Evolutionary conservation across 2,888 invertebrate genomes (phyloP).

Genomic region (Portevinia maculata): DNA sequence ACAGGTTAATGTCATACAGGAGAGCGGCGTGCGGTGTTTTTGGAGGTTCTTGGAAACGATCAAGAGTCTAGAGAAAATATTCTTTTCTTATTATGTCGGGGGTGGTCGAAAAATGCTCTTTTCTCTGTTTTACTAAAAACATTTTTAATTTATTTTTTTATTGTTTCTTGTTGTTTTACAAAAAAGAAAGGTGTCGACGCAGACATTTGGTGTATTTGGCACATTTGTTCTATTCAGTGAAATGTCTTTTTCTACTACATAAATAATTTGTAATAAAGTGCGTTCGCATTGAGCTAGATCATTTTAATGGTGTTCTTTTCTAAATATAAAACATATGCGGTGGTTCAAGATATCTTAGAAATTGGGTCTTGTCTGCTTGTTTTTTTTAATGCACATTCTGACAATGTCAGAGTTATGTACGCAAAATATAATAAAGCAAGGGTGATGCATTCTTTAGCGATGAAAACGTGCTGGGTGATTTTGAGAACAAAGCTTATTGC

Average conservation of each 20-base stretch:
- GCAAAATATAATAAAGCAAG: conserved; percentile 25
- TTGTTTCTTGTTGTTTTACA: conserved; percentile 18
- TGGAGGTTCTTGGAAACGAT: conserved; percentile 57
- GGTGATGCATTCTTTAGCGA: conserved; percentile 28
- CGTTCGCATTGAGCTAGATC: conserved; percentile 66
- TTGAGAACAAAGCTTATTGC: conserved; percentile 11
- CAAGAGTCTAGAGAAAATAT: conserved; percentile 33
- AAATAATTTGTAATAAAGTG: conserved; percentile 62
- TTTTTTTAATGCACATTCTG: conserved; percentile 52
- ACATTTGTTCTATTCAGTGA: conserved; percentile 24
- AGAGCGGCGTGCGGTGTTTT: conserved; percentile 5
- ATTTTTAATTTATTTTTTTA: neutral
- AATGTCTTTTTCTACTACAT: conserved; percentile 49
- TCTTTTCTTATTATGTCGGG: conserved; percentile 33
- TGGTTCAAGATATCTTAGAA: conserved; percentile 41
- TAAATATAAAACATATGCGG: conserved; percentile 56
- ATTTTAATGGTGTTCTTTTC: conserved; percentile 49
- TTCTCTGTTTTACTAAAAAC: neutral
- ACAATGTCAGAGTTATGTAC: conserved; percentile 62
- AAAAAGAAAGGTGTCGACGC: conserved; percentile 32
- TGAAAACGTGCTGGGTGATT: conserved; percentile 39
- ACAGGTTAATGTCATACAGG: conserved; percentile 64
- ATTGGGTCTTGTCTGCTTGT: conserved; percentile 7
- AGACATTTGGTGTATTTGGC: conserved; percentile 42
- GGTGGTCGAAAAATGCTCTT: conserved; percentile 17